Base-by-base conservation (phyloP, 1,140 invertebrate genomes). In the Camponotus pennsylvanicus region DNA sequence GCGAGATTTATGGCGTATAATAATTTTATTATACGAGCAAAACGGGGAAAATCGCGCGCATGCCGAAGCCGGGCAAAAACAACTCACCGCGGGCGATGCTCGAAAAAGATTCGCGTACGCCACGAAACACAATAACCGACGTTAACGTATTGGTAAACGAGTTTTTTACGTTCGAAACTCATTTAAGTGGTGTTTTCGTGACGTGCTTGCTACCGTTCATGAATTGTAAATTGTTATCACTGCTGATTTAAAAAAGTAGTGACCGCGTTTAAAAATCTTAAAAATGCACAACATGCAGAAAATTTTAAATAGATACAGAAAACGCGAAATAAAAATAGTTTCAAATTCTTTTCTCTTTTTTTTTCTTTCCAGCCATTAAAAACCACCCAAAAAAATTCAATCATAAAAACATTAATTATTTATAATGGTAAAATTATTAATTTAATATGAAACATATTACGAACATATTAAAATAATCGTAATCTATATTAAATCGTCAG, bases 1-100 rank as follows among this genome's bases (percentile, higher is more conserved):
- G 49, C 18, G 55, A 75, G 69, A 83, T 83, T 83, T 73, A 83
- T 83, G 79, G 61, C 27, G 21, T 67, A 61, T 61, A 55, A 75
- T 83, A 83, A 83, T 83, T 83, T 75, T 61, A 61, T 83, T n/a
- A 40, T 15, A 42, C 52, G 27, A 8, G 40, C n/a, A 45, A 75
- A 83, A 83, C 49, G 6, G 45, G 75, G 66, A 70, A 70, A 70
- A 75, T 61, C 21, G 52, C 67, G 59, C 69, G 55, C 67, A 73
- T 40, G 77, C n/a, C 61, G 61, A 79, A 66, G 66, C 40, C 8
- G 45, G 27, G 8, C 40, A 69, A 79, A 69, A 79, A 18, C 42
- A 32, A 45, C 3, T 32, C 4, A n/a, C 27, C 2, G 55, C n/a
- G 8, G 13, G 11, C 0, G 27, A 40, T 6, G 63, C 32, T 57